These are phyloP conservation scores for Heliconius hortense DNA, from an alignment of 2,888 invertebrate genomes.

Conservation along the genomic window DNA sequence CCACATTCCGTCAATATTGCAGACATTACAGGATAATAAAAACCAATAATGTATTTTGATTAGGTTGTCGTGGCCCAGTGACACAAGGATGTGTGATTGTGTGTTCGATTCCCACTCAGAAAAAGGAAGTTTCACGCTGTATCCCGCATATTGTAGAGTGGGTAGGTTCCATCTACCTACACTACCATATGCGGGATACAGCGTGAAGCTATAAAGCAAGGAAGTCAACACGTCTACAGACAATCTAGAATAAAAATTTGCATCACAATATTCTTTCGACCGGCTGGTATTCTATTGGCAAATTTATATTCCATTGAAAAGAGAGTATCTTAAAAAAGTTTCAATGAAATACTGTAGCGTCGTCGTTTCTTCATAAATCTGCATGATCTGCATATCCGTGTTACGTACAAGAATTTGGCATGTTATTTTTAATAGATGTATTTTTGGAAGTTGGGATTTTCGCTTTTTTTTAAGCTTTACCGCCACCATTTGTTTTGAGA, in stretches of 20 bases:
- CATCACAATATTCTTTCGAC: constrained; percentile 60
- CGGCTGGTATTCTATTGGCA: constrained; percentile 65
- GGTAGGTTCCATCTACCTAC: too few relatives aligned
- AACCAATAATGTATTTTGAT: too few relatives aligned
- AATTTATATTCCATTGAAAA: constrained; percentile 72
- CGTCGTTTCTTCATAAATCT: constrained; percentile 73
- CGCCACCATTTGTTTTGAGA: not conserved
- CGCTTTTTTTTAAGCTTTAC: not conserved
- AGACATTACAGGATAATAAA: too few relatives aligned
- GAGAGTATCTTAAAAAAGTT: constrained; percentile 69
- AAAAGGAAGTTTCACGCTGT: too few relatives aligned
- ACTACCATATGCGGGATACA: not conserved
- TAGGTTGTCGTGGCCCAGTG: too few relatives aligned
- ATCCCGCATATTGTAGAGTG: too few relatives aligned
- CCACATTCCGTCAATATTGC: too few relatives aligned
- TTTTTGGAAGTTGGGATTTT: constrained; percentile 32
- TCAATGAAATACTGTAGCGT: constrained; percentile 68
- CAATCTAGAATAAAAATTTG: constrained; percentile 51
- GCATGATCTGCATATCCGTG: constrained; percentile 72
- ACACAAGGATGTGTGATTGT: too few relatives aligned
- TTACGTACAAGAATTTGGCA: constrained; percentile 44
- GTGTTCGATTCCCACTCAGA: too few relatives aligned
- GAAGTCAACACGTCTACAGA: not conserved
- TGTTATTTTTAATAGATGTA: constrained; percentile 42
- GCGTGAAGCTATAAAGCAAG: not conserved